Evolutionary conservation across 1,140 invertebrate species (phyloP).

Genomic region (Musca vetustissima): DNA sequence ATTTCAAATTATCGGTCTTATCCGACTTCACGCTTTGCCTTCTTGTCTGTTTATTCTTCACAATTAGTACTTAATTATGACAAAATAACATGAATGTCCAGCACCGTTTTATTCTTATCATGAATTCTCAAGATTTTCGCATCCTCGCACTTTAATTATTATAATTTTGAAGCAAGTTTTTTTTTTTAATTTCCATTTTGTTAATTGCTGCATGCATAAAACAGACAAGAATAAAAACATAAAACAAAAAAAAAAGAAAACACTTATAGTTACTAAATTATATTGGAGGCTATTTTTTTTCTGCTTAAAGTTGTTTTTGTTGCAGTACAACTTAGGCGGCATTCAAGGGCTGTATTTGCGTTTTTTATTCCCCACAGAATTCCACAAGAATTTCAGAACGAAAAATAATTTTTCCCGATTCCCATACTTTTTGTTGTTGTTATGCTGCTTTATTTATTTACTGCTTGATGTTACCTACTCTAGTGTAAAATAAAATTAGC

Average conservation of each 20-base stretch:
- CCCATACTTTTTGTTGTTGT: not conserved
- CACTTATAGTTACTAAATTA: not conserved
- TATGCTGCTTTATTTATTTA: not conserved
- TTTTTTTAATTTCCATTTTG: not conserved
- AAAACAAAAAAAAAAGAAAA: too few relatives aligned
- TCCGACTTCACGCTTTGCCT: too few relatives aligned
- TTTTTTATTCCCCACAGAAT: not conserved
- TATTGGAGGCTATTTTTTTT: not conserved
- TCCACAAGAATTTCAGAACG: not conserved
- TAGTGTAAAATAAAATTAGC: constrained; percentile 56
- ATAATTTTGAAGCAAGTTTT: not conserved
- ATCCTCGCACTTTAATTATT: too few relatives aligned
- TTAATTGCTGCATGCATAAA: not conserved
- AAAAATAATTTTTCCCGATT: constrained; percentile 18
- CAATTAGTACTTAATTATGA: too few relatives aligned
- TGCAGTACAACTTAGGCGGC: too few relatives aligned
- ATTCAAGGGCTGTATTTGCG: not conserved
- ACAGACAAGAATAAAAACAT: too few relatives aligned
- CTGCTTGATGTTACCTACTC: constrained; percentile 36
- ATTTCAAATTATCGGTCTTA: too few relatives aligned
- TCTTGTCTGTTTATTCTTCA: too few relatives aligned
- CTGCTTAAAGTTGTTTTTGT: not conserved
- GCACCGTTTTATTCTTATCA: too few relatives aligned
- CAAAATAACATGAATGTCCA: too few relatives aligned
- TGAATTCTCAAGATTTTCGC: too few relatives aligned